Evolutionary conservation across 2,113 vertebrate genomes (phyloP), one percentile per base, ranked within the genome.

Genomic region (Otis tarda): DNA sequence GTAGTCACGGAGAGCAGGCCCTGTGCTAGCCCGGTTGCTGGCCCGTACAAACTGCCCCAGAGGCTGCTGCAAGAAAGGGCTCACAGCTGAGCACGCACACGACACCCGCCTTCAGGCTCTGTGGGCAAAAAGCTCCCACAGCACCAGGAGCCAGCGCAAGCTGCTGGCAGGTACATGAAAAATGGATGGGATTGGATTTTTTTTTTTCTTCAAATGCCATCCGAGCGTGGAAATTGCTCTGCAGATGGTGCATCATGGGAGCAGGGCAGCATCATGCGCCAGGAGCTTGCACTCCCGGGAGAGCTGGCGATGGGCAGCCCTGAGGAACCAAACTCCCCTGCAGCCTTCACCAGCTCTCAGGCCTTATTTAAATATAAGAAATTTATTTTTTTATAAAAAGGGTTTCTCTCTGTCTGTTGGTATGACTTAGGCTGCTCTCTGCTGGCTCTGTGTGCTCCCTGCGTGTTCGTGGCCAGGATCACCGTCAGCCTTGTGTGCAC

Each of bases 51-150:
- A 50, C 31, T 64, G 43, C 33, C 33, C 55, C 49, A 45, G 55
- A 33, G 30, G 21, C 31, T 49, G 76, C 76, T 86, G 79, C 28
- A 23, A 43, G 82, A 17, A 49, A 39, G 33, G 31, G 25, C 49
- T 49, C 28, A 22, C 4, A 52, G 33, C 53, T 47, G 59, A 39
- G 53, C 10, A 22, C 0, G 0, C n/a, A 24, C 31, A 28, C 0
- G 22, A 2, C 49, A 65, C 21, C 25, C 50, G 23, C 52, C 64
- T 53, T 50, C 70, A 27, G 79, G 37, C 18, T 47, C 75, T 37
- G 45, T 1, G 2, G n/a, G 30, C 21, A 78, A 73, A 83, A 39
- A 4, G 10, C 39, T 83, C 59, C 63, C 4, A 4, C 19, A 27
- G 43, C 2, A 5, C 23, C 41, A 45, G 31, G 5, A 47, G 31